Conservation (phyloP, 2,113 vertebrate genomes). For the Actinemys pallida region DNA sequence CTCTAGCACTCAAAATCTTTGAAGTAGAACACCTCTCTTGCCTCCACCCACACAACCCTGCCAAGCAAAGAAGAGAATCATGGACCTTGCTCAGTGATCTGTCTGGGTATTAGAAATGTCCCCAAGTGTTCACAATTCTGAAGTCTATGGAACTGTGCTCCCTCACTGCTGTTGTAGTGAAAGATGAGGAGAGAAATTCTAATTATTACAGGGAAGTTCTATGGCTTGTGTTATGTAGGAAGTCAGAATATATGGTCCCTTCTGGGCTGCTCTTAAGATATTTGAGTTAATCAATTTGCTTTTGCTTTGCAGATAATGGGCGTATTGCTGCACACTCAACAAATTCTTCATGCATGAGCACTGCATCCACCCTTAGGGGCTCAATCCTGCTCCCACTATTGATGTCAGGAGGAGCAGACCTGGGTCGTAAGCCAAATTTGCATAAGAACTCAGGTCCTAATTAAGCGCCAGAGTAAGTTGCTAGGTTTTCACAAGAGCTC, state of each 20-base stretch:
- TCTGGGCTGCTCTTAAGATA: not conserved
- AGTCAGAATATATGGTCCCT: not conserved
- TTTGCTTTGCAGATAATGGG: not conserved
- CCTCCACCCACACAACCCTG: not conserved
- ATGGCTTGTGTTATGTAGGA: not conserved
- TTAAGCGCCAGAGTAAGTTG: not conserved
- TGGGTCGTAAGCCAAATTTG: not conserved
- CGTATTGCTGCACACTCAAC: rapidly evolving
- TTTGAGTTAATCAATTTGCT: not conserved
- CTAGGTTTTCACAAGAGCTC: not conserved
- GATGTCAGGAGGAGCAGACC: not conserved
- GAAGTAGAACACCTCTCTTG: not conserved
- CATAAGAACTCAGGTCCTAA: not conserved
- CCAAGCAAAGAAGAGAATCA: not conserved
- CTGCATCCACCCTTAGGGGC: not conserved
- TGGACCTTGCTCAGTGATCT: not conserved
- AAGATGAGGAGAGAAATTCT: not conserved
- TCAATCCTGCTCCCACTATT: not conserved
- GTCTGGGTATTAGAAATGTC: not conserved
- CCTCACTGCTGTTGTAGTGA: not conserved
- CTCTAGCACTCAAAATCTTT: not conserved
- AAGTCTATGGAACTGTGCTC: not conserved
- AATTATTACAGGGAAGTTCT: not conserved
- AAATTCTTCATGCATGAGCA: not conserved
- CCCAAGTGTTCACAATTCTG: not conserved